phyloP scores from a whole-genome alignment of 1,140 invertebrate genomes.

The Diorhabda carinulata region DNA sequence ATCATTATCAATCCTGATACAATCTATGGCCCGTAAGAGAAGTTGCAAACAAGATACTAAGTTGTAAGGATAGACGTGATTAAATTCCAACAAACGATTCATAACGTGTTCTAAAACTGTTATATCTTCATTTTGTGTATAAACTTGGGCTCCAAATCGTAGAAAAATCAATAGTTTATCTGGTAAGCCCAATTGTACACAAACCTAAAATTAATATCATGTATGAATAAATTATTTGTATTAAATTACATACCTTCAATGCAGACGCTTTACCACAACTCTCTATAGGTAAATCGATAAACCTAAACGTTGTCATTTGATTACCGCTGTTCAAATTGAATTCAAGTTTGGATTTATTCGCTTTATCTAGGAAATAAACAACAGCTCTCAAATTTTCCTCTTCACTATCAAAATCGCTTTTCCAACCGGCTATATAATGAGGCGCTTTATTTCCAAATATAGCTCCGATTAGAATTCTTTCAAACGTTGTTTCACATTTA shows the following conservation, averaged over 20 bases:
- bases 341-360: slow-evolving; percentile 55
- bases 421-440: slow-evolving; percentile 74
- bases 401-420: slow-evolving; percentile 71
- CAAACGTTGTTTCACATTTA: slow-evolving; percentile 74
- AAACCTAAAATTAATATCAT: slow-evolving; percentile 29
- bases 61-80: slow-evolving; percentile 61
- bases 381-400: slow-evolving; percentile 72
- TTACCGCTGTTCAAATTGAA: slow-evolving; percentile 39
- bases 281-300: slow-evolving; percentile 75
- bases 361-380: slow-evolving; percentile 73
- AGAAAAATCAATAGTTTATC: slow-evolving; percentile 71
- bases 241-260: slow-evolving; percentile 51
- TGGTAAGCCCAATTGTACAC: slow-evolving; percentile 64
- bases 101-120: slow-evolving; percentile 57
- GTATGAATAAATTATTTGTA: background rate
- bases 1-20: slow-evolving; percentile 44
- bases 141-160: slow-evolving; percentile 61
- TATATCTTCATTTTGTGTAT: slow-evolving; percentile 49
- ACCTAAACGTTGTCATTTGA: slow-evolving; percentile 46
- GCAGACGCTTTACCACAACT: slow-evolving; percentile 67
- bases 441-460: slow-evolving; percentile 74
- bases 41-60: slow-evolving; percentile 63
- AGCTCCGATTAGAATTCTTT: slow-evolving; percentile 71
- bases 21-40: slow-evolving; percentile 59
- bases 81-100: slow-evolving; percentile 61